phyloP scores from a whole-genome alignment of 2,797 vertebrate genomes.

The Phoebastria nigripes region DNA sequence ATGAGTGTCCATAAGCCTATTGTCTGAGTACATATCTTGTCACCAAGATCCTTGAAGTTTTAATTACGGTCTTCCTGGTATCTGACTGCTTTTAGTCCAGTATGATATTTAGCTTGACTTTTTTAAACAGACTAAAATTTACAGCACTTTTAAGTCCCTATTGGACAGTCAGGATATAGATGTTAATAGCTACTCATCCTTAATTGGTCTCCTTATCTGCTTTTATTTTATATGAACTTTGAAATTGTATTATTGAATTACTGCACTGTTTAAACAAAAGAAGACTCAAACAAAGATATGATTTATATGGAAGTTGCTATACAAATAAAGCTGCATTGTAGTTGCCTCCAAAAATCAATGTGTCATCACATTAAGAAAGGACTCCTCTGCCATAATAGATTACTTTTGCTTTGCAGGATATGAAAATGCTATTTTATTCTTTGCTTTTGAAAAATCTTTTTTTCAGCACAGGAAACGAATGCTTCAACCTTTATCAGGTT shows the following conservation, averaged over 20 bases:
- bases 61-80: background rate
- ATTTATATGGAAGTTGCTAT: constrained; percentile 12
- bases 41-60: background rate
- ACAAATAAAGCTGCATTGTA: constrained; percentile 30
- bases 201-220: background rate
- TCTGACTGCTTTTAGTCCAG: background rate
- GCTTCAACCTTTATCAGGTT: background rate
- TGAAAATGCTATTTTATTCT: background rate
- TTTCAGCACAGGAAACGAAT: background rate
- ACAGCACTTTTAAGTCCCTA: background rate
- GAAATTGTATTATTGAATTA: constrained; percentile 3
- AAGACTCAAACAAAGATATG: background rate
- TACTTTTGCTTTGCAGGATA: background rate
- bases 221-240: constrained; percentile 24
- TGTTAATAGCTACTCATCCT: background rate
- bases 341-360: background rate
- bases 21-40: background rate
- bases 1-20: background rate
- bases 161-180: background rate
- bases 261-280: background rate
- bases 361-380: constrained; percentile 6
- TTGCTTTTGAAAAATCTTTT: background rate
- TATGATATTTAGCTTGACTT: background rate
- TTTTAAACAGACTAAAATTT: background rate
- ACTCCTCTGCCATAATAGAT: background rate